Evolutionary conservation across 2,113 vertebrate genomes (phyloP), one percentile per base, ranked within the genome.

Genomic region (Protobothrops mucrosquamatus): DNA sequence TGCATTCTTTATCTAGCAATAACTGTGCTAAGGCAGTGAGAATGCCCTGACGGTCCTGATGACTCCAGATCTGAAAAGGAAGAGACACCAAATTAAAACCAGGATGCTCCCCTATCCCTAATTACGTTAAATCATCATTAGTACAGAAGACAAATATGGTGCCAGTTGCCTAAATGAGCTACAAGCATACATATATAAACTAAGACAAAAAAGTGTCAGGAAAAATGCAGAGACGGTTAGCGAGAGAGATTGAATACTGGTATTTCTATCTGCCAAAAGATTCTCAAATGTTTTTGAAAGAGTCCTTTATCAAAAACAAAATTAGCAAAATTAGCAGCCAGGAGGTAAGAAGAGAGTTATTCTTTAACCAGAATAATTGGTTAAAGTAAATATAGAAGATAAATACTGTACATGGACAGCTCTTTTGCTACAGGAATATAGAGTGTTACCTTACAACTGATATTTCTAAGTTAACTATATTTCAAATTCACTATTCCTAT

Each of bases 1-100:
- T 99, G 90, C 97, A 98, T 90, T 99, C 99, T 95, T 99, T 99
- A 97, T 99, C 99, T 93, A 99, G 69, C 48, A 99, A 93, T 81
- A 99, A 97, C 61, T 98, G 98, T 0, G 98, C 98, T 90, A 99
- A 97, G 54, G 95, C 96, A 74, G 96, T 97, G 34, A 99, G 98
- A 94, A 99, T 98, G 93, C 97, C 95, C 22, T 98, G 98, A n/a
- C 99, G 98, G 97, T 99, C 99, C 95, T 99, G 98, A 87, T 96
- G 98, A 86, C 96, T 99, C 99, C 99, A 99, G 90, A 98, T 96
- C 99, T 99, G 91, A 52, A 87, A 39, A 96, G 57, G 96, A 69
- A 93, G 39, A 86, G 93, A 93, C 46, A 29, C 15, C 29, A 54
- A 56, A 57, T 57, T 34, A 12, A 89, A 26, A 46, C 4, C 59